Evolutionary conservation across 2,113 vertebrate species (phyloP), one percentile per base, ranked within the genome.

Genomic region (Eulacestoma nigropectus): DNA sequence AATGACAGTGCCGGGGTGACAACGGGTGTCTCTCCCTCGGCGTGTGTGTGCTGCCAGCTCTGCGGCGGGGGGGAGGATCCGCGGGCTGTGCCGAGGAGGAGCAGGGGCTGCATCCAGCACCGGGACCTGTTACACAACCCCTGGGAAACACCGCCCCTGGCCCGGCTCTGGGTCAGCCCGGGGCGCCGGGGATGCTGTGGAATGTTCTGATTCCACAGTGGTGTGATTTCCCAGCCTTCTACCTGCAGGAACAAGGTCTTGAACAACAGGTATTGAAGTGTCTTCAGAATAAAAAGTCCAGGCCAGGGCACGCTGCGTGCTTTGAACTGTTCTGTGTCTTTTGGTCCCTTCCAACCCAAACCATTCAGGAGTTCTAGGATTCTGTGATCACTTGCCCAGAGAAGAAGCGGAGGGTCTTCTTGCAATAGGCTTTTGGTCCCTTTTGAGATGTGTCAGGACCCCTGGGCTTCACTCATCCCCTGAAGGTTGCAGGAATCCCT

Each of bases 151-250:
- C 30, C 3, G 10, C 53, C 30, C 2, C 21, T 26, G 79, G 7
- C 37, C 13, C 1, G 16, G 60, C 55, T 7, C 9, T 10, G 60
- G 65, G 19, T 10, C 70, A 18, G 67, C 39, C 78, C 35, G 4
- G 73, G 41, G 29, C 50, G 1, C 25, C 2, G 2, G 32, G 42
- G 20, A 0, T 17, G 46, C 82, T 53, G 63, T 0, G 1, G 32
- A 6, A 6, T 5, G 9, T 4, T 18, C 75, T 20, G 25, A 1
- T 16, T 29, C 25, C 27, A 11, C 32, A 0, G 22, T 3, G 42
- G 10, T 11, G 41, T 22, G n/a, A 3, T 4, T 21, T 30, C 49
- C 29, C 65, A 16, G 33, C 46, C 46, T 6, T 3, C 18, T 13
- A 2, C 37, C 52, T 41, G 41, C 64, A n/a, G n/a, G n/a, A n/a